Evolutionary conservation across 1,140 invertebrate species (phyloP).

Genomic region (Cotesia vestalis): DNA sequence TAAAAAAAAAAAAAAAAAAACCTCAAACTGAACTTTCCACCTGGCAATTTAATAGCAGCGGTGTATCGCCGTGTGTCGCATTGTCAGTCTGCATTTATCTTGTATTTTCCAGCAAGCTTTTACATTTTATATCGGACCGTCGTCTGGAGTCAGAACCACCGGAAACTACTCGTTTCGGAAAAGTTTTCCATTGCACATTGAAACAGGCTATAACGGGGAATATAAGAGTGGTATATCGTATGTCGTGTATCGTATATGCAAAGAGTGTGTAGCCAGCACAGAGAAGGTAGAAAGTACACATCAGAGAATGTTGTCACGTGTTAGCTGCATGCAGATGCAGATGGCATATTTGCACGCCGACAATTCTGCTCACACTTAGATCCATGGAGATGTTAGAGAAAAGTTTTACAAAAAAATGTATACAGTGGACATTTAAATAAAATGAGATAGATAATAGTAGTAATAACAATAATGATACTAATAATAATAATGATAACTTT

Average conservation of each 20-base stretch:
- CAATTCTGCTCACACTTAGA: neutral
- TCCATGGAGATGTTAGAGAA: too few species aligned
- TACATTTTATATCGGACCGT: constrained; percentile 11
- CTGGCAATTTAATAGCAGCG: neutral
- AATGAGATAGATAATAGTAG: too few species aligned
- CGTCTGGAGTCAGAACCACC: neutral
- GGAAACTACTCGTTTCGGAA: constrained; percentile 22
- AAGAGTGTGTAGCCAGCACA: neutral
- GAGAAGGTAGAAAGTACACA: neutral
- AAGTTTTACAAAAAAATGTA: neutral
- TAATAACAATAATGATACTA: too few species aligned
- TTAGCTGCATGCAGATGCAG: constrained; percentile 10
- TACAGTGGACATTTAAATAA: too few species aligned
- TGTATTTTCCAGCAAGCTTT: constrained; percentile 3
- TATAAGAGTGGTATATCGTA: neutral
- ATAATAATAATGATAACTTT: too few species aligned
- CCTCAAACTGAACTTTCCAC: neutral
- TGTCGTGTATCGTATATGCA: neutral
- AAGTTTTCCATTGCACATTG: constrained; percentile 14
- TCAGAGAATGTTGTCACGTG: constrained; percentile 1
- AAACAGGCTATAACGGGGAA: neutral
- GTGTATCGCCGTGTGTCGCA: neutral
- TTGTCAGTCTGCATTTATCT: constrained; percentile 12
- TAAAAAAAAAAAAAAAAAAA: too few species aligned
- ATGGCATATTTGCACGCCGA: constrained; percentile 8